Evolutionary conservation across 2,797 vertebrate species (phyloP).

Genomic region (Spinibarbus caldwelli): DNA sequence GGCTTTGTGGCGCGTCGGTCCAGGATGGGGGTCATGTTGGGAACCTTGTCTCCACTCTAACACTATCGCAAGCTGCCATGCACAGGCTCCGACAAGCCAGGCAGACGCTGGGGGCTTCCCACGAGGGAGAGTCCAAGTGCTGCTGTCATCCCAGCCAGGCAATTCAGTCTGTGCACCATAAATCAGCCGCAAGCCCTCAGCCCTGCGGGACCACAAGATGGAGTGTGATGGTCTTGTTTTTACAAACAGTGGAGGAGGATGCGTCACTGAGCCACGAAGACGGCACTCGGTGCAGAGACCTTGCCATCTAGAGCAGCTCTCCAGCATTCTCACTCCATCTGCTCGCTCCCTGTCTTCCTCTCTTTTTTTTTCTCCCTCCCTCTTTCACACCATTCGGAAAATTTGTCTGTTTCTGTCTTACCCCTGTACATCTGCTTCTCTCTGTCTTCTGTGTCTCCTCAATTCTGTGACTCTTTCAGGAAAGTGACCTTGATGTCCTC

Average conservation of each 20-base stretch:
- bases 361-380: conserved; percentile 36
- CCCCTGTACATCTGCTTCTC: conserved; percentile 23
- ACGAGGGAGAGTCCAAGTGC: conserved; percentile 77
- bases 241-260: conserved; percentile 82
- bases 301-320: conserved; percentile 66
- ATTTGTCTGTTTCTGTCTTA: conserved; percentile 24
- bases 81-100: conserved; percentile 64
- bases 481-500: conserved; percentile 53
- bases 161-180: conserved; percentile 79
- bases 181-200: conserved; percentile 81
- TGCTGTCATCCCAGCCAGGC: conserved; percentile 79
- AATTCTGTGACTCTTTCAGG: conserved; percentile 14
- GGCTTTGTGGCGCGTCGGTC: conserved; percentile 4
- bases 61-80: conserved; percentile 66
- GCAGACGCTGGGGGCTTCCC: conserved; percentile 70
- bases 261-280: conserved; percentile 76
- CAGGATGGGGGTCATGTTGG: conserved; percentile 15
- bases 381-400: conserved; percentile 15
- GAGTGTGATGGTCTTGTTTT: conserved; percentile 87
- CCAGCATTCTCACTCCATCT: conserved; percentile 54
- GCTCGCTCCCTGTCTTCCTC: conserved; percentile 51
- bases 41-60: conserved; percentile 41
- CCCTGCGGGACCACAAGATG: conserved; percentile 82
- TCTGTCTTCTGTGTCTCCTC: neutral
- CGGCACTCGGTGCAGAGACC: conserved; percentile 70